These are phyloP conservation scores for Hystrix brachyura DNA, from an alignment of 2,113 vertebrate genomes.

Conservation along the genomic window DNA sequence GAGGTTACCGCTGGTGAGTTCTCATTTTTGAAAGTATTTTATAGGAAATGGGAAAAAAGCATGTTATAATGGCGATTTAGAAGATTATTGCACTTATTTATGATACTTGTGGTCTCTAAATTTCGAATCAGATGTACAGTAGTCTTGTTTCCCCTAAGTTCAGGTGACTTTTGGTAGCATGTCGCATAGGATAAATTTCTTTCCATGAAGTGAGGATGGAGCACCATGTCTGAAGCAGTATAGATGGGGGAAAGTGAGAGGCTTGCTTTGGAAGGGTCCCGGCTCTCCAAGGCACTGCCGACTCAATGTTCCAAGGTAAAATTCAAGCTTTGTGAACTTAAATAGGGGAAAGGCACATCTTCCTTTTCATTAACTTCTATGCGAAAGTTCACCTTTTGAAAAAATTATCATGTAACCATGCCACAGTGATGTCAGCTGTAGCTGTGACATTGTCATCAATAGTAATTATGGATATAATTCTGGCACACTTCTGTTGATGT, in stretches of 20 bases:
- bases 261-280: not conserved
- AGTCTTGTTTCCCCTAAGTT: not conserved
- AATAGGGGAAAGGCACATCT: not conserved
- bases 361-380: not conserved
- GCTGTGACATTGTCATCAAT: not conserved
- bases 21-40: not conserved
- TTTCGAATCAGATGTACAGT: not conserved
- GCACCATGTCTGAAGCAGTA: not conserved
- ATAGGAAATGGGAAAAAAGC: not conserved
- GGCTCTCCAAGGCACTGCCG: not conserved
- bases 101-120: not conserved
- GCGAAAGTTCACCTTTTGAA: not conserved
- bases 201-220: not conserved
- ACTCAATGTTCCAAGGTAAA: not conserved
- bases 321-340: not conserved
- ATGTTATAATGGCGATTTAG: not conserved
- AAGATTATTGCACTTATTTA: not conserved
- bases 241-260: not conserved
- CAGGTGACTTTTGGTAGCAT: not conserved
- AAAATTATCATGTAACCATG: not conserved
- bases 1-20: conserved; percentile 89
- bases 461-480: not conserved
- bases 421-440: not conserved
- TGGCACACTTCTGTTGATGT: not conserved
- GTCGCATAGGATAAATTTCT: not conserved